Evolutionary conservation across 2,113 vertebrate genomes (phyloP).

Genomic region (Mellivora capensis): DNA sequence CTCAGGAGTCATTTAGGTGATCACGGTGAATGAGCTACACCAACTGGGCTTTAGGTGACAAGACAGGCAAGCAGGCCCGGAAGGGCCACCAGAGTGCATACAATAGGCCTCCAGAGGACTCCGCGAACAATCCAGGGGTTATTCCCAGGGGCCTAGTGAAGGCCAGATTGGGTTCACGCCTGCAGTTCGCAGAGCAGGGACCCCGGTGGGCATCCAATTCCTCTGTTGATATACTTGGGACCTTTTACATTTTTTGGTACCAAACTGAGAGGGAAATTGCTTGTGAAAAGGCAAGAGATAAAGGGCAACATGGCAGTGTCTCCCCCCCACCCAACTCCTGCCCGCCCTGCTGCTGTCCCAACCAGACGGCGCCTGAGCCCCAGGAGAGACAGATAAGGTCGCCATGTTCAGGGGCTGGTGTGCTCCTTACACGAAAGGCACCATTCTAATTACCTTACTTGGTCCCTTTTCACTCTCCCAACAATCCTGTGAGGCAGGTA

Average conservation of each 20-base stretch:
- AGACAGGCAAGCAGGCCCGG: neutral
- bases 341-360: neutral
- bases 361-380: neutral
- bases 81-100: too few relatives aligned
- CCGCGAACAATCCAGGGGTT: accelerated
- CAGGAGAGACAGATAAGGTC: neutral
- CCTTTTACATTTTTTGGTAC: neutral
- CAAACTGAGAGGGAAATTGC: neutral
- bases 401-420: neutral
- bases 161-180: neutral
- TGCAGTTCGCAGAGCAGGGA: neutral
- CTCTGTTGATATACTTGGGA: too few relatives aligned
- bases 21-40: neutral
- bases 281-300: neutral
- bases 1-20: accelerated
- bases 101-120: neutral
- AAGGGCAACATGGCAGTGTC: neutral
- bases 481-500: neutral
- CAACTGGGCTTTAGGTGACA: neutral
- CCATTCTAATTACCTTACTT: neutral
- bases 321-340: neutral
- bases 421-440: too few relatives aligned
- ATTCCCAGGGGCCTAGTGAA: neutral
- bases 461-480: too few relatives aligned
- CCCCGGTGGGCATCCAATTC: neutral